A percentile compares a stretch with the other conserved stretches of the same genome.
These are phyloP conservation scores for Prosapia bicincta DNA, from an alignment of 2,888 invertebrate genomes.

Conservation along the genomic window DNA sequence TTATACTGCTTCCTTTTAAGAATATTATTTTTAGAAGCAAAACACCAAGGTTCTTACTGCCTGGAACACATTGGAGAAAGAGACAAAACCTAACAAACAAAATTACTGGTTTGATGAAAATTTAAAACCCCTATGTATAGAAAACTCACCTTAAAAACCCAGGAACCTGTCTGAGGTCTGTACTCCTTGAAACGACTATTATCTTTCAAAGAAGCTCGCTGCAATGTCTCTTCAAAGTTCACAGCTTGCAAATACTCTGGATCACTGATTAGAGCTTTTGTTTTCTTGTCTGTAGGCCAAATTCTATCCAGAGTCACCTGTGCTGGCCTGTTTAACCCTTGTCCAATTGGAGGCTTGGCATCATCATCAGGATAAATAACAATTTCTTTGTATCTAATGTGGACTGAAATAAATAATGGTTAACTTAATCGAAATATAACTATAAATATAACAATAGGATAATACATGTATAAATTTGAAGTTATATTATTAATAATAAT, in stretches of 20 bases:
- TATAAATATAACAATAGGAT: too few relatives aligned
- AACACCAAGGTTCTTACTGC: too few relatives aligned
- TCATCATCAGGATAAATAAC: conserved; percentile 90
- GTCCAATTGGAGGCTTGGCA: conserved; percentile 82
- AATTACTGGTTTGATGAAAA: too few relatives aligned
- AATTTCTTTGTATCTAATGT: conserved; percentile 91
- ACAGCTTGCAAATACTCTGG: conserved; percentile 70
- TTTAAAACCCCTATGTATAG: conserved; percentile 38
- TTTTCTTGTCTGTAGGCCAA: conserved; percentile 88
- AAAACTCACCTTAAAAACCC: conserved; percentile 97
- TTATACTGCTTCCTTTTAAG: too few relatives aligned
- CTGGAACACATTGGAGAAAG: too few relatives aligned
- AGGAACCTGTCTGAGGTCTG: conserved; percentile 91
- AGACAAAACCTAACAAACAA: too few relatives aligned
- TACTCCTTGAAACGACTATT: conserved; percentile 92
- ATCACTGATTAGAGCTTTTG: conserved; percentile 74
- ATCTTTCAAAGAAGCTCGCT: conserved; percentile 79
- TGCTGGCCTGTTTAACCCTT: conserved; percentile 85
- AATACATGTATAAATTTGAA: too few relatives aligned
- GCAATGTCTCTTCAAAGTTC: conserved; percentile 82
- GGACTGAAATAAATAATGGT: conserved; percentile 55
- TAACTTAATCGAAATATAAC: neutral
- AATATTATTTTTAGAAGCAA: too few relatives aligned
- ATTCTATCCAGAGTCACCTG: conserved; percentile 90
- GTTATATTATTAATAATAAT: too few relatives aligned